Conservation (phyloP, 2,797 vertebrate species). For the Gymnothorax reevesii region DNA sequence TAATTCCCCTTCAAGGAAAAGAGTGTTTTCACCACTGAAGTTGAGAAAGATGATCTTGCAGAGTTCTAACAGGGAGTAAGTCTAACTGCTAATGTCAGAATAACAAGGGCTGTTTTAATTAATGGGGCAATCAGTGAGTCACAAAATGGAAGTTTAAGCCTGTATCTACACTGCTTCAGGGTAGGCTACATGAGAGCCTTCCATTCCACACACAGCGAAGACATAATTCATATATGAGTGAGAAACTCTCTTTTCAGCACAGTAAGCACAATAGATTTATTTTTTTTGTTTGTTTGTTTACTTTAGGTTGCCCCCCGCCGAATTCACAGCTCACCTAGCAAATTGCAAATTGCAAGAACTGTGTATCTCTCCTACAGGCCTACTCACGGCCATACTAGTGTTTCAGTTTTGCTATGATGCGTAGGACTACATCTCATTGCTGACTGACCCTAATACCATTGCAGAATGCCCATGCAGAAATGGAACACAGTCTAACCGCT, state of each 20-base stretch:
- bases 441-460: neutral
- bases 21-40: neutral
- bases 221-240: neutral
- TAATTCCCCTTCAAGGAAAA: neutral
- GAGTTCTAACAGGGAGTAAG: neutral
- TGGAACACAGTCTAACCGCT: constrained; percentile 2
- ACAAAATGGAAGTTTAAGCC: constrained; percentile 1
- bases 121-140: neutral
- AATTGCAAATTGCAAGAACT: neutral
- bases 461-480: neutral
- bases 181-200: neutral
- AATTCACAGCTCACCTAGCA: neutral
- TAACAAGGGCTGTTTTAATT: neutral
- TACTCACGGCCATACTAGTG: neutral
- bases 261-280: too few species aligned
- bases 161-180: neutral
- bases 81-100: neutral
- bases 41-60: neutral
- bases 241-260: neutral
- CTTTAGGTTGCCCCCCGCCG: neutral
- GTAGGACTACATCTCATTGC: neutral
- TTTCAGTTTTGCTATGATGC: neutral
- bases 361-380: too few species aligned
- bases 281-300: neutral
- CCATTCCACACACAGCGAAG: neutral